Base-by-base conservation (phyloP, 2,113 vertebrate species). In the Pelecanus crispus region DNA sequence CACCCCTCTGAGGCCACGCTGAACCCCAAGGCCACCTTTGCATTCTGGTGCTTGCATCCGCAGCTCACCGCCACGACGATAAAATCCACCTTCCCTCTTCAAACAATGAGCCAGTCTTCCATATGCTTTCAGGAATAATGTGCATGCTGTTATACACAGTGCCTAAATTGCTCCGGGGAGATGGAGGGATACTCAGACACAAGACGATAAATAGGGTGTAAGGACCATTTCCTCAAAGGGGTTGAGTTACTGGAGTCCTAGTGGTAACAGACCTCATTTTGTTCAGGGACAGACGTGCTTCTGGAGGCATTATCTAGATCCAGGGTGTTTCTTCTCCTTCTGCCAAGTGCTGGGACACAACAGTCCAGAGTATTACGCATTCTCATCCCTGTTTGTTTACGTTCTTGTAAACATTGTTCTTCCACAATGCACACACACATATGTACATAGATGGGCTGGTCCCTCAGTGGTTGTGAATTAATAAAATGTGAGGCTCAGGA, bases 141-240 rank as follows among this genome's bases (percentile, higher is more conserved):
- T 10, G 7, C 55, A 20, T 1, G 0, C 22, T 71, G 84, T 67
- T 66, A 26, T 8, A 21, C 25, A 17, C 0, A 0, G 14, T 58
- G 50, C 63, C n/a, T 81, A 25, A 92, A 88, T 47, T 59, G 65
- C 68, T 56, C 42, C 5, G 0, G 40, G 28, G 42, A 47, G 45
- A 53, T 62, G 10, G 40, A 40, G 14, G 52, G 26, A 3, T 42
- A 56, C 55, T 86, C 80, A 80, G 32, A 21, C 77, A 50, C 10
- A 5, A 32, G 31, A 6, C 3, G 2, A 95, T 81, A 73, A 94
- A 87, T 17, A 10, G 63, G 36, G 49, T 94, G 40, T 38, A 52
- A 70, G 75, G 56, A 84, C 10, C 38, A 22, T 94, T 95, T 81
- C 52, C 83, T 71, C 68, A 12, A 19, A 89, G 59, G 52, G 28